phyloP scores from a whole-genome alignment of 35 echinoderm and acorn worm genomes.

The Ophiothrix spiculata region DNA sequence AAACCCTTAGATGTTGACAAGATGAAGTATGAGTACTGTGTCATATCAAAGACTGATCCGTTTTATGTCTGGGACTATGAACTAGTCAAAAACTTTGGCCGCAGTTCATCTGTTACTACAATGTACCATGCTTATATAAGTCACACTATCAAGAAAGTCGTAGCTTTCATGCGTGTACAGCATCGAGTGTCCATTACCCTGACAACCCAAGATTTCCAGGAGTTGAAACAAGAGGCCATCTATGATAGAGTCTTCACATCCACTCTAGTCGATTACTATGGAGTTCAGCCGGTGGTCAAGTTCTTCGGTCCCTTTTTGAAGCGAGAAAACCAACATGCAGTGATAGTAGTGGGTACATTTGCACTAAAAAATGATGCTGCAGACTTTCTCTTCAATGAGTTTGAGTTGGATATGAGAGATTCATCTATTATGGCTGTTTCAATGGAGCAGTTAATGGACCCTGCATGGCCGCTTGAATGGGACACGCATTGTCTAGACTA shows the following conservation, averaged over 20 bases:
- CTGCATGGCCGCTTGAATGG: not conserved
- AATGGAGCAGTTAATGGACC: not conserved
- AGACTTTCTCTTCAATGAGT: not conserved
- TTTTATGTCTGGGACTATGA: constrained; percentile 58
- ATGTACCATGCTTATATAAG: constrained; percentile 40
- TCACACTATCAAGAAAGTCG: not conserved
- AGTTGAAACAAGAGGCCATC: not conserved
- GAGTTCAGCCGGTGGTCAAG: constrained; percentile 6
- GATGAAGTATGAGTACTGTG: constrained; percentile 29
- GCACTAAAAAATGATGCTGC: not conserved
- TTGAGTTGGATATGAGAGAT: not conserved
- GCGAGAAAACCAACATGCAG: constrained; percentile 35
- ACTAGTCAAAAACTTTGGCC: constrained; percentile 17
- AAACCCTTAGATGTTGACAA: not conserved
- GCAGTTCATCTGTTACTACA: not conserved
- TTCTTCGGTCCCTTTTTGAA: constrained; percentile 37
- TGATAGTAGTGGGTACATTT: constrained; percentile 35
- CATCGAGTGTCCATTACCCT: constrained; percentile 8
- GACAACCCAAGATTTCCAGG: not conserved
- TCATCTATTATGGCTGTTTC: not conserved
- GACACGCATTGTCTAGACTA: constrained; percentile 30
- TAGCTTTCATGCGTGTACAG: constrained; percentile 18
- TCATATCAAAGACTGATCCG: constrained; percentile 4
- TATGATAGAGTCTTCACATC: constrained; percentile 67
- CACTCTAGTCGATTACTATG: constrained; percentile 40